A percentile compares a stretch with the other conserved stretches of the same genome.
phyloP scores from a whole-genome alignment of 2,113 vertebrate genomes.

The Lagopus leucura region DNA sequence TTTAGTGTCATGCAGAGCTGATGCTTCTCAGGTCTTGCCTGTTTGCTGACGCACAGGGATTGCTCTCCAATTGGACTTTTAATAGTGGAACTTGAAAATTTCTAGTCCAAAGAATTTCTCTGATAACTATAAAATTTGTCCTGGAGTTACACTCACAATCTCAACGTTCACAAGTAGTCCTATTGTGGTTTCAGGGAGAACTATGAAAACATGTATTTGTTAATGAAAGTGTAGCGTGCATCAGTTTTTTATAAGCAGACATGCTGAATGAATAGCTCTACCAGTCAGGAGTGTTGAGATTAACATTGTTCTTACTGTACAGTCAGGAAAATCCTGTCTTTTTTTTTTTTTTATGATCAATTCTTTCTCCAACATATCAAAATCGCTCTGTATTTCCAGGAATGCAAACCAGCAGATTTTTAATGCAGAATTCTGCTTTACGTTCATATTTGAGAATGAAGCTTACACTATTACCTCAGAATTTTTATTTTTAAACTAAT shows the following conservation, averaged over 20 bases:
- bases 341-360: background rate
- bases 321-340: background rate
- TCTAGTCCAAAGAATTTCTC: background rate
- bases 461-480: background rate
- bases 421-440: background rate
- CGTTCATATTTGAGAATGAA: background rate
- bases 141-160: background rate
- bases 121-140: background rate
- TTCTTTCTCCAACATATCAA: background rate
- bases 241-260: background rate
- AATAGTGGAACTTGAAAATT: background rate
- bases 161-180: background rate
- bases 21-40: background rate
- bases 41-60: background rate
- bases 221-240: background rate
- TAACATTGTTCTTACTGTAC: background rate
- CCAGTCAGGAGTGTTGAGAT: background rate
- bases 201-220: background rate
- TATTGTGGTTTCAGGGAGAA: background rate
- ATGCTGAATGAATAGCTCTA: background rate
- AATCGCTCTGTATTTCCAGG: background rate
- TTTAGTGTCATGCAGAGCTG: background rate
- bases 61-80: background rate
- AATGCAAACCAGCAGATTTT: background rate
- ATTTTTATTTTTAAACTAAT: background rate